Conservation (phyloP, 1,140 invertebrate genomes). For the Littorina saxatilis region DNA sequence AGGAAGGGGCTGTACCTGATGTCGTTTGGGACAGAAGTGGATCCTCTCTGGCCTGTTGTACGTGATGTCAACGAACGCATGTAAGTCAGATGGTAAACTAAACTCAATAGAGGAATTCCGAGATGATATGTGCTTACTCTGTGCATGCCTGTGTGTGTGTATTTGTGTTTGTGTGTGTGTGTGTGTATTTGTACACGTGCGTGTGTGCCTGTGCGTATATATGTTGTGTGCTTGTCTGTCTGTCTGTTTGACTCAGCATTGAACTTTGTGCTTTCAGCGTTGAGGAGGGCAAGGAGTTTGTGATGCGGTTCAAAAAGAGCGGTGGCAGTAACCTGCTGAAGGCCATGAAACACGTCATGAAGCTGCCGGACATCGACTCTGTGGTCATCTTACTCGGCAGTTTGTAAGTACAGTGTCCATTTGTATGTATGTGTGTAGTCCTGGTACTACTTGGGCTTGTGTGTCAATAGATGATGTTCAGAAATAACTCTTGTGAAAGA, state of each 20-base stretch:
- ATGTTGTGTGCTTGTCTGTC: too few relatives aligned
- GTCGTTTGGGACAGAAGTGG: slow-evolving; percentile 70
- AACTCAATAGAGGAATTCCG: not conserved
- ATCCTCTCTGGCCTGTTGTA: slow-evolving; percentile 70
- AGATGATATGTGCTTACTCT: not conserved
- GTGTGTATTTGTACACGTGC: not conserved
- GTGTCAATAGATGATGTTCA: not conserved
- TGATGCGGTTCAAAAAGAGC: slow-evolving; percentile 60
- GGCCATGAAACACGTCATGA: slow-evolving; percentile 73
- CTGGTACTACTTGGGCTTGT: too few relatives aligned
- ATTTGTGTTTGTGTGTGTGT: not conserved
- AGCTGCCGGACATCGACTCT: slow-evolving; percentile 68
- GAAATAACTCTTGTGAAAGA: too few relatives aligned
- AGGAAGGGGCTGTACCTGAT: slow-evolving; percentile 71
- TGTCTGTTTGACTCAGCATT: too few relatives aligned
- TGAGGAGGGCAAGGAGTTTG: slow-evolving; percentile 72
- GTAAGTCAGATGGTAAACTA: slow-evolving; percentile 55
- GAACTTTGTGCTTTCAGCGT: slow-evolving; percentile 61
- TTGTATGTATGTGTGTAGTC: too few relatives aligned
- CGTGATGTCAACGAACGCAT: slow-evolving; percentile 71
- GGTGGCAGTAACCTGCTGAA: slow-evolving; percentile 75
- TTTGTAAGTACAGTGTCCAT: slow-evolving; percentile 67
- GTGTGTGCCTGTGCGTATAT: too few relatives aligned
- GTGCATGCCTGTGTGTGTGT: not conserved
- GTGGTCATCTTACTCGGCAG: slow-evolving; percentile 72